Evolutionary conservation across 2,888 invertebrate genomes (phyloP).

Genomic region (Mylabris sibirica): DNA sequence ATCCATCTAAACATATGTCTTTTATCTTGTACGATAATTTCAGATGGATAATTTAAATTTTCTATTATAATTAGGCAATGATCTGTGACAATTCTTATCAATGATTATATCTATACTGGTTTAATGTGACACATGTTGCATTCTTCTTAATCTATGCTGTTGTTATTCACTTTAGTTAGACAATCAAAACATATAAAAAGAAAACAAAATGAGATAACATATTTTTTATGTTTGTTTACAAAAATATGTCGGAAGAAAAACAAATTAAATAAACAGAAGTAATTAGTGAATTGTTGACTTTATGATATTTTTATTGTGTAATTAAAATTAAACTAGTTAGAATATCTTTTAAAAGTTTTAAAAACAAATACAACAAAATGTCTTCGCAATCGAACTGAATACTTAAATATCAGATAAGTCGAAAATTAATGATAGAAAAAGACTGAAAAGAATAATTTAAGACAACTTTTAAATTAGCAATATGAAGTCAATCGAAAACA

Average conservation of each 20-base stretch:
- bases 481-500: too few species aligned
- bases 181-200: background rate
- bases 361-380: background rate
- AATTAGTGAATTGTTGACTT: background rate
- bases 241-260: background rate
- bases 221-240: background rate
- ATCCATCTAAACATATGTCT: conserved; percentile 30
- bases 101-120: conserved; percentile 25
- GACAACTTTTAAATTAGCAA: too few species aligned
- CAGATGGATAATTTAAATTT: conserved; percentile 37
- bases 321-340: background rate
- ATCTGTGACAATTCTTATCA: conserved; percentile 40
- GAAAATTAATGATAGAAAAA: background rate
- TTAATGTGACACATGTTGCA: conserved; percentile 38
- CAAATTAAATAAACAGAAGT: background rate
- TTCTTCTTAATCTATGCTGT: conserved; percentile 25
- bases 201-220: background rate
- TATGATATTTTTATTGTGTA: background rate
- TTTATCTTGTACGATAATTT: conserved; percentile 33
- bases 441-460: too few species aligned
- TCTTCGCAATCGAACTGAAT: background rate
- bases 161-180: conserved; percentile 24
- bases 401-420: background rate
- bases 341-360: background rate
- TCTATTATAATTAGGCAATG: conserved; percentile 42